Conservation (phyloP, 2,888 invertebrate genomes). For the Sthenelais limicola region DNA sequence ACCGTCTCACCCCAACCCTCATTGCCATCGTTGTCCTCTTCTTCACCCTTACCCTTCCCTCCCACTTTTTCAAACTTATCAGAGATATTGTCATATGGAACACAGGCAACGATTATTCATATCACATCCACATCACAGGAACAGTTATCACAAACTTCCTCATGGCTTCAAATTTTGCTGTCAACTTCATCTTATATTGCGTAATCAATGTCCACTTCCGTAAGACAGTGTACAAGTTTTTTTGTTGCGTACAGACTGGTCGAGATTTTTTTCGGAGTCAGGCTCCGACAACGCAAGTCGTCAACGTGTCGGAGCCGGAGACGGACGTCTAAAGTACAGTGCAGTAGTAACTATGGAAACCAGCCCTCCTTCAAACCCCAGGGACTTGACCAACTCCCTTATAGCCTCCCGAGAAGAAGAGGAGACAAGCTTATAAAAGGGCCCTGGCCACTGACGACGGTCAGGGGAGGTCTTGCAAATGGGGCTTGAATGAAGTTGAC, state of each 20-base stretch:
- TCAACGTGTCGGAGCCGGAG: constrained; percentile 40
- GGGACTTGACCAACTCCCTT: too few relatives aligned
- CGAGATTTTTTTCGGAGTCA: constrained; percentile 28
- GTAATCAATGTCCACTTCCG: constrained; percentile 84
- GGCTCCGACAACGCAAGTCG: constrained; percentile 21
- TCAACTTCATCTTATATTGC: constrained; percentile 85
- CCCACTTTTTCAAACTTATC: constrained; percentile 64
- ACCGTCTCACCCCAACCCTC: constrained; percentile 66
- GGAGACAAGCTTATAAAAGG: too few relatives aligned
- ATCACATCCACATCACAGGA: constrained; percentile 30
- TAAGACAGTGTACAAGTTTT: constrained; percentile 74
- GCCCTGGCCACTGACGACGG: too few relatives aligned
- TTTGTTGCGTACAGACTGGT: constrained; percentile 40
- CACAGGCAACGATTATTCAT: neutral
- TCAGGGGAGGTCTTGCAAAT: too few relatives aligned
- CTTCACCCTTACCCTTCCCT: constrained; percentile 66
- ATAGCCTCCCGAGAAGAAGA: too few relatives aligned
- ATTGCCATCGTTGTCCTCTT: constrained; percentile 69
- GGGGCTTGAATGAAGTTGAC: too few relatives aligned
- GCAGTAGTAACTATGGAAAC: too few relatives aligned
- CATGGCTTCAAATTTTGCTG: constrained; percentile 71
- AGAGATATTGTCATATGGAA: neutral
- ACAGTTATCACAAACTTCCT: constrained; percentile 62
- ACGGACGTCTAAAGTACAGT: constrained; percentile 24
- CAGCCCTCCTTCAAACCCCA: too few relatives aligned